Conservation (phyloP, 2,113 vertebrate species). For the Micromys minutus region DNA sequence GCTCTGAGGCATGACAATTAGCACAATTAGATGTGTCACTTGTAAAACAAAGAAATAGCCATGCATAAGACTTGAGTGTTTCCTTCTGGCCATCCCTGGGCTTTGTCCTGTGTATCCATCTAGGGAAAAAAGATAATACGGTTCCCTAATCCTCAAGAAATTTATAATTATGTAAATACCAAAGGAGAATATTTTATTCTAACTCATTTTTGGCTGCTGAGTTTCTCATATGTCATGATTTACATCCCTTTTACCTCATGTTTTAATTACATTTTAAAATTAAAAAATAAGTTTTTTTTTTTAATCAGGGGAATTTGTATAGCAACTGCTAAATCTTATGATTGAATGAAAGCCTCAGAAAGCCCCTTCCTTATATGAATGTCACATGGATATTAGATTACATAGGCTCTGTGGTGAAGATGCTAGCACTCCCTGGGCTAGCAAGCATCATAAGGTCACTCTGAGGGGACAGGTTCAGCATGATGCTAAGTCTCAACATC, state of each 20-base stretch:
- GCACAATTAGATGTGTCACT: slow-evolving; percentile 34
- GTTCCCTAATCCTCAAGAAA: background rate
- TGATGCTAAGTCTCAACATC: slow-evolving; percentile 63
- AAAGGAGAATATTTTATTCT: background rate
- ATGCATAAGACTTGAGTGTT: background rate
- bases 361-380: slow-evolving; percentile 11
- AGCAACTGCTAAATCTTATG: slow-evolving; percentile 36
- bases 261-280: slow-evolving; percentile 47
- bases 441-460: slow-evolving; percentile 52
- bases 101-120: background rate
- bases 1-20: slow-evolving; percentile 52
- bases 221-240: slow-evolving; percentile 59
- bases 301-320: background rate
- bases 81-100: background rate
- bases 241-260: background rate
- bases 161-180: slow-evolving; percentile 42
- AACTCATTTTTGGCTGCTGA: slow-evolving; percentile 12
- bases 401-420: slow-evolving; percentile 38
- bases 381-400: background rate
- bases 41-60: background rate
- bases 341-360: background rate
- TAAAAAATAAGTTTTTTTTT: background rate
- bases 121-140: background rate
- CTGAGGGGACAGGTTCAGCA: slow-evolving; percentile 26
- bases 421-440: slow-evolving; percentile 5